Evolutionary conservation across 2,797 vertebrate species (phyloP).

Genomic region (Dendrocincla fuliginosa): DNA sequence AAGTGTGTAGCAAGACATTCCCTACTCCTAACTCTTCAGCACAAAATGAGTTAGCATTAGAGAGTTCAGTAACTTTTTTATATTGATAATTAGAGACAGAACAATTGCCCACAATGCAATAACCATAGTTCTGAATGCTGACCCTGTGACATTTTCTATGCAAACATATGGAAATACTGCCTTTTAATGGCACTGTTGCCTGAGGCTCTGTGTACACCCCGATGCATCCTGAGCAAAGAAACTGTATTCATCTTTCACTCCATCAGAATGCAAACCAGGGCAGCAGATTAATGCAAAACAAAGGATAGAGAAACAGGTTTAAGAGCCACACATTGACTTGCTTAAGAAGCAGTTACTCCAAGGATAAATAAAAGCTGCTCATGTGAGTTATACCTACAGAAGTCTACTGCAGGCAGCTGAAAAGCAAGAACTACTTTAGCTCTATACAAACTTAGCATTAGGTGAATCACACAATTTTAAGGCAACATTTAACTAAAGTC

Average conservation of each 20-base stretch:
- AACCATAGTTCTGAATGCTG: background rate
- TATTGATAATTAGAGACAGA: background rate
- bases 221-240: background rate
- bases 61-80: background rate
- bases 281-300: background rate
- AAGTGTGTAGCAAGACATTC: background rate
- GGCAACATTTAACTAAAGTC: background rate
- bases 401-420: background rate
- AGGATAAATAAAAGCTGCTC: background rate
- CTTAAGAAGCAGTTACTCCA: background rate
- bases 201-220: background rate
- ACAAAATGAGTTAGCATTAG: background rate
- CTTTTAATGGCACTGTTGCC: slow-evolving; percentile 8
- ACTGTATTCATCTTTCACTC: background rate
- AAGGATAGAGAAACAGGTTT: background rate
- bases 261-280: background rate
- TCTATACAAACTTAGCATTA: background rate
- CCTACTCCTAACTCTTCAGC: background rate
- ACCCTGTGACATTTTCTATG: background rate
- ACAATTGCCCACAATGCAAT: background rate
- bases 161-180: background rate
- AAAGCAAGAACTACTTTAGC: background rate
- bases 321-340: background rate
- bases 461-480: background rate
- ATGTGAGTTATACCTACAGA: background rate